Conservation (phyloP, 2,888 invertebrate species). For the Caenorhabditis sp. region DNA sequence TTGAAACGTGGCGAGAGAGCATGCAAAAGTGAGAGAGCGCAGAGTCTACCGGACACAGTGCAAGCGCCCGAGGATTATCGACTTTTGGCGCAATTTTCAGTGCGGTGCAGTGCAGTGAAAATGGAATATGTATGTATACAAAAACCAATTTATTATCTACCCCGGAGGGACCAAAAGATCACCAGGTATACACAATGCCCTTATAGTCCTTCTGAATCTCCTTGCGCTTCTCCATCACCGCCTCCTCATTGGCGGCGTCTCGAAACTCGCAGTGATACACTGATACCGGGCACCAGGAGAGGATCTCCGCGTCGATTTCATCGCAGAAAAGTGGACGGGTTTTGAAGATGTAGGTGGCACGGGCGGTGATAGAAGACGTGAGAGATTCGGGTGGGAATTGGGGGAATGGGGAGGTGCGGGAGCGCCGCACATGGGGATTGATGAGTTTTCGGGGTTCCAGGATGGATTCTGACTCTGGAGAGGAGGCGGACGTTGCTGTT, state of each 20-base stretch:
- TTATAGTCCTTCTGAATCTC: background rate
- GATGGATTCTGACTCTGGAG: too few relatives aligned
- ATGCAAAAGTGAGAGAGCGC: background rate
- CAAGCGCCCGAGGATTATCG: slow-evolving; percentile 52
- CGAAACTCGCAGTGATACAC: slow-evolving; percentile 42
- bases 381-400: background rate
- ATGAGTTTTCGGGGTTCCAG: background rate
- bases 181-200: slow-evolving; percentile 5
- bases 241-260: slow-evolving; percentile 9
- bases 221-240: slow-evolving; percentile 16
- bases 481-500: too few relatives aligned
- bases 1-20: background rate
- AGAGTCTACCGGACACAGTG: slow-evolving; percentile 27
- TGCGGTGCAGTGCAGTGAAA: background rate
- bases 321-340: slow-evolving; percentile 44
- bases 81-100: slow-evolving; percentile 47
- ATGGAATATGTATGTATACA: background rate
- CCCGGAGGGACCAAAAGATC: background rate
- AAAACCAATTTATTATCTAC: slow-evolving; percentile 17
- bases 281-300: slow-evolving; percentile 35
- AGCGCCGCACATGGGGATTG: background rate
- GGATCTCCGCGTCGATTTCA: slow-evolving; percentile 28
- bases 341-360: slow-evolving; percentile 25
- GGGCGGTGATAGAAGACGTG: slow-evolving; percentile 8
- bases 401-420: slow-evolving; percentile 14